phyloP scores from a whole-genome alignment of 2,888 invertebrate genomes.

The Physocephala rufipes region DNA sequence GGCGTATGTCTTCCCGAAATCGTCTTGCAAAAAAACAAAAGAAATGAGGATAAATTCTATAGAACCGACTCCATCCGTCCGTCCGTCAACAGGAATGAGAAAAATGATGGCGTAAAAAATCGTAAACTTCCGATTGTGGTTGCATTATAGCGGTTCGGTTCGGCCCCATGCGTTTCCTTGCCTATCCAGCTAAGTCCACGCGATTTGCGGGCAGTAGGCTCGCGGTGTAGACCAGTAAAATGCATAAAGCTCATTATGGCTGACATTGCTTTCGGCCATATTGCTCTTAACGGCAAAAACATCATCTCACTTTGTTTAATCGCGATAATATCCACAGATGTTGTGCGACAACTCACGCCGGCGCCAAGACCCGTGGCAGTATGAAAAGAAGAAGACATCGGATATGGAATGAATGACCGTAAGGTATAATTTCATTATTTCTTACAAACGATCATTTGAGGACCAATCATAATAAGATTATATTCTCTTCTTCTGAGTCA shows the following conservation, averaged over 20 bases:
- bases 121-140: constrained; percentile 8
- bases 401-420: constrained; percentile 38
- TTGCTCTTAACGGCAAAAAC: constrained; percentile 28
- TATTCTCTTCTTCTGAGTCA: not conserved
- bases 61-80: too few species aligned
- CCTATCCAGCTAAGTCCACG: not conserved
- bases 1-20: constrained; percentile 1
- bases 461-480: constrained; percentile 18
- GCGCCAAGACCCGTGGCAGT: constrained; percentile 24
- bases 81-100: constrained; percentile 3
- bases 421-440: constrained; percentile 9
- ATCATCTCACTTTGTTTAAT: constrained; percentile 34
- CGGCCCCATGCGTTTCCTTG: not conserved
- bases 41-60: not conserved
- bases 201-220: not conserved
- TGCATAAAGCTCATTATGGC: constrained; percentile 28
- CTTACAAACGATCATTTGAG: not conserved
- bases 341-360: too few species aligned
- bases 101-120: not conserved
- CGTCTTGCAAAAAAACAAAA: not conserved
- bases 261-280: constrained; percentile 33
- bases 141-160: too few species aligned
- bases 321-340: constrained; percentile 28
- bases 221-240: constrained; percentile 9
- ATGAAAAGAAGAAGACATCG: constrained; percentile 43